Evolutionary conservation across 2,888 invertebrate genomes (phyloP).

Genomic region (Hemaris fuciformis): DNA sequence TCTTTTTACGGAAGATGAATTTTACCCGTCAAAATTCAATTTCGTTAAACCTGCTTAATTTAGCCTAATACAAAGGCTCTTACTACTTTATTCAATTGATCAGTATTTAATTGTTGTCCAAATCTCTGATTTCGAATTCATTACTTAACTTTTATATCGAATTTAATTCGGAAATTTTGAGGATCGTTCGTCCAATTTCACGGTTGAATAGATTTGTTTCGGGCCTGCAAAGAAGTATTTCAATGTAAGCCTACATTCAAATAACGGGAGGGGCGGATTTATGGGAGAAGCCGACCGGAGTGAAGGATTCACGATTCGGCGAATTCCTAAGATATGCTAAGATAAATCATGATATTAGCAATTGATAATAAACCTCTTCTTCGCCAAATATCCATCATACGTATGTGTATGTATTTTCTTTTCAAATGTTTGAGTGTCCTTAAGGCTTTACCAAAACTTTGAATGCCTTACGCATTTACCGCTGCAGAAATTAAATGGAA

Average conservation of each 20-base stretch:
- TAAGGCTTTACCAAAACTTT: too few relatives aligned
- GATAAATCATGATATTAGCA: conserved; percentile 42
- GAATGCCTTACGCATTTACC: too few relatives aligned
- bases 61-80: conserved; percentile 4
- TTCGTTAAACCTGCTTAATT: neutral
- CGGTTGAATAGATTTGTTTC: conserved; percentile 73
- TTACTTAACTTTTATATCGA: conserved; percentile 73
- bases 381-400: neutral
- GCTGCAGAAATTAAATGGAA: too few relatives aligned
- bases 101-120: conserved; percentile 42
- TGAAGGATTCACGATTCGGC: conserved; percentile 59
- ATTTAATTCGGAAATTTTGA: conserved; percentile 68
- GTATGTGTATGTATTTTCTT: neutral
- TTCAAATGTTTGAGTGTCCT: neutral
- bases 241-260: conserved; percentile 69
- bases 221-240: conserved; percentile 68
- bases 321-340: conserved; percentile 49
- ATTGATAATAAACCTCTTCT: conserved; percentile 36
- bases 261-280: conserved; percentile 66
- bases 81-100: conserved; percentile 19
- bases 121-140: conserved; percentile 60
- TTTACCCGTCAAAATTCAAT: neutral
- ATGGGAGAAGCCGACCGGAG: conserved; percentile 51
- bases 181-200: conserved; percentile 71
- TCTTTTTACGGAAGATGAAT: neutral